A percentile compares a stretch with the other conserved stretches of the same genome.
phyloP scores from a whole-genome alignment of 2,797 vertebrate species.

The Gymnoscopelus microlampas region DNA sequence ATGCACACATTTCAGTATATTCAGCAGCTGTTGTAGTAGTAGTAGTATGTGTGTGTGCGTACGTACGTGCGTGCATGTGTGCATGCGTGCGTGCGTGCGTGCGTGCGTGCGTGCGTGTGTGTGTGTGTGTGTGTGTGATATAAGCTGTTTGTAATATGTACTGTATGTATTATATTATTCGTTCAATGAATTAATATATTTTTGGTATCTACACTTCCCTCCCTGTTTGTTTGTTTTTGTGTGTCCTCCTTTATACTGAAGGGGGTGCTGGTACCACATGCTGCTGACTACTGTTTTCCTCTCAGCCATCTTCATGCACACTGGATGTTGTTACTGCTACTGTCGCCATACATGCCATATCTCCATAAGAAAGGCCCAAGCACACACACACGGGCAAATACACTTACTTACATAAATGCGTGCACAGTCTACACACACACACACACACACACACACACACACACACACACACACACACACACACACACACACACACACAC shows the following conservation, averaged over 20 bases:
- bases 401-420: too few relatives aligned
- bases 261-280: conserved; percentile 52
- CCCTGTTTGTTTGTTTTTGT: not conserved
- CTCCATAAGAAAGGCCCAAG: conserved; percentile 17
- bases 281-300: not conserved
- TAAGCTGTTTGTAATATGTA: too few relatives aligned
- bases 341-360: conserved; percentile 7
- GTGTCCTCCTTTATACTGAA: conserved; percentile 33
- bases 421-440: not conserved
- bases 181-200: not conserved
- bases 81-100: too few relatives aligned
- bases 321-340: conserved; percentile 16
- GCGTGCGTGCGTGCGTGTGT: too few relatives aligned
- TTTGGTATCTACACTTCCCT: too few relatives aligned
- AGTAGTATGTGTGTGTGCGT: too few relatives aligned
- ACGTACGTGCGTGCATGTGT: too few relatives aligned
- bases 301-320: conserved; percentile 13
- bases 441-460: conserved; percentile 10
- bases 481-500: not conserved
- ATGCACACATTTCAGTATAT: not conserved
- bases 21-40: too few relatives aligned
- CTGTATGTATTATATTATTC: not conserved
- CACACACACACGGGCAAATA: not conserved
- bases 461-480: conserved; percentile 13
- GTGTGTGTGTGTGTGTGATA: too few relatives aligned